A percentile compares a stretch with the other conserved stretches of the same genome.
Evolutionary conservation across 2,888 invertebrate species (phyloP).

Genomic region (Andrena minutula): DNA sequence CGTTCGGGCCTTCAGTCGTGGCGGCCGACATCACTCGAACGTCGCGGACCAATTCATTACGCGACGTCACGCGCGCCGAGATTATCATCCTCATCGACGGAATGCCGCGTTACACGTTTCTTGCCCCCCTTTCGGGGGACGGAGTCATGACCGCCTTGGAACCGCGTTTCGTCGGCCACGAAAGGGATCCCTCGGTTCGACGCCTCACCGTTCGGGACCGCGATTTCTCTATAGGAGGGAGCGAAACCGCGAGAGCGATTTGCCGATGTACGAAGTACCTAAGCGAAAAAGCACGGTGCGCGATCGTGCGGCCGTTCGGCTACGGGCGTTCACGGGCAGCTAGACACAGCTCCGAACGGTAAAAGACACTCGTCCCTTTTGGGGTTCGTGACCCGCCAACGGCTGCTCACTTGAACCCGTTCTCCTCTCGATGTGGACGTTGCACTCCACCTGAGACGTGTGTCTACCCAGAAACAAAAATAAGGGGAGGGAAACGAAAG

Average conservation of each 20-base stretch:
- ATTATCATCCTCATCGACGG: background rate
- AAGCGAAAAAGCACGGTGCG: background rate
- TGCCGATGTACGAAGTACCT: constrained; percentile 21
- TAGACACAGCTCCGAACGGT: constrained; percentile 30
- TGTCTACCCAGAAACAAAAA: background rate
- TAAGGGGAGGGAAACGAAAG: background rate
- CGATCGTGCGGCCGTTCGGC: constrained; percentile 15
- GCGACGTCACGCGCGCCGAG: background rate
- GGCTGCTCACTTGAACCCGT: background rate
- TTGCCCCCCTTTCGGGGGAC: no score
- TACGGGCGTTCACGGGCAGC: constrained; percentile 22
- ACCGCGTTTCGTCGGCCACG: no score
- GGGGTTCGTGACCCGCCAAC: constrained; percentile 10
- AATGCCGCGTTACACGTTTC: constrained; percentile 1
- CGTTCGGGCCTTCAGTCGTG: background rate
- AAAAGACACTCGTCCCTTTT: constrained; percentile 10
- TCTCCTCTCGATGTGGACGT: background rate
- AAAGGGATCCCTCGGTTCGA: no score
- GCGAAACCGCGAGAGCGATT: constrained; percentile 5
- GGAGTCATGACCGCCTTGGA: no score
- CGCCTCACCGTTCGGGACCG: no score
- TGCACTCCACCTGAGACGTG: background rate
- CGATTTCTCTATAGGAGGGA: background rate
- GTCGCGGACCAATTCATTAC: constrained; percentile 11
- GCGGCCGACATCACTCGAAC: background rate